phyloP scores from a whole-genome alignment of 2,113 vertebrate genomes.

The Pardalotus punctatus region DNA sequence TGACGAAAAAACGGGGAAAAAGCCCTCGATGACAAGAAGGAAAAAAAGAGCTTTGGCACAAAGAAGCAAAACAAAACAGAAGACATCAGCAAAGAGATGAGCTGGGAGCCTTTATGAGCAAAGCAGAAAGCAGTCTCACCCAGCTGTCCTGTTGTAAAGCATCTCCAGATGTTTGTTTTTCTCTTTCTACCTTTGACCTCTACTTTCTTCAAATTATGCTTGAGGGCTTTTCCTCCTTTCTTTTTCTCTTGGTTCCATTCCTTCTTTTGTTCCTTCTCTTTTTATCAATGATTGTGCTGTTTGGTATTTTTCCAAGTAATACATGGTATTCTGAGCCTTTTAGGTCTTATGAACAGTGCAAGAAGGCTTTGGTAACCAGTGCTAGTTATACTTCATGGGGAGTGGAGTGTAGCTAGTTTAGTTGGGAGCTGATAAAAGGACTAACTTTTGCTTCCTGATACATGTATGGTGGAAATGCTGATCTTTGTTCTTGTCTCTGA shows the following conservation, averaged over 20 bases:
- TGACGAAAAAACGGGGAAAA: not conserved
- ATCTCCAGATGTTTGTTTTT: not conserved
- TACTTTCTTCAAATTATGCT: not conserved
- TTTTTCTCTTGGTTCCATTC: not conserved
- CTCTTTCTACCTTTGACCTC: not conserved
- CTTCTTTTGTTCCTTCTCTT: not conserved
- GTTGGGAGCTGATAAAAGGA: not conserved
- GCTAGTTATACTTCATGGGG: not conserved
- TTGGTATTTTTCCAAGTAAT: not conserved
- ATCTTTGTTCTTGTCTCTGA: not conserved
- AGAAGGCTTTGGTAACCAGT: not conserved
- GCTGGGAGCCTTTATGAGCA: not conserved
- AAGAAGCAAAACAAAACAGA: not conserved
- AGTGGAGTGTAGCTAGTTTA: not conserved
- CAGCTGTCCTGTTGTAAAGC: not conserved
- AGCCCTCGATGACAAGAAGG: not conserved
- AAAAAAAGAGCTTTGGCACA: not conserved
- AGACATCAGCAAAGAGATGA: not conserved
- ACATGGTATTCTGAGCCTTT: not conserved
- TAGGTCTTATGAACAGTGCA: not conserved
- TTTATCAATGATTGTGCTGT: not conserved
- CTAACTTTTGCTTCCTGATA: not conserved
- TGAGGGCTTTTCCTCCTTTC: not conserved
- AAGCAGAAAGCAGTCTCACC: not conserved
- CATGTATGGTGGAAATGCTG: not conserved